A percentile compares a stretch with the other conserved stretches of the same genome.
phyloP scores from a whole-genome alignment of 2,797 vertebrate genomes.

The Anguilla obscura region DNA sequence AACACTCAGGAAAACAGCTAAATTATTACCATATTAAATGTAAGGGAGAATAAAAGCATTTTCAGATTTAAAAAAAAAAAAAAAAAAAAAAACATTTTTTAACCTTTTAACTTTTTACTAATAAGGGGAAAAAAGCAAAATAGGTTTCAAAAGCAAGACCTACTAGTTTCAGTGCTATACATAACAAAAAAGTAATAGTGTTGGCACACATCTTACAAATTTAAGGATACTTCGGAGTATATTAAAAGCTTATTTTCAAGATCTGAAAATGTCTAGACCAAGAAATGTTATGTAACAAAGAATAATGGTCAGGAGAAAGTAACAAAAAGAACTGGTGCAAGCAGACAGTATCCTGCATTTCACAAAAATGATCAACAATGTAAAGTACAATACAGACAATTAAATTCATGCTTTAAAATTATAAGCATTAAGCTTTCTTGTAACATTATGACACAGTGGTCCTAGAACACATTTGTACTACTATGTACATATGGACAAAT shows the following conservation, averaged over 20 bases:
- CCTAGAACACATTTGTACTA: background rate
- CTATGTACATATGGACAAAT: background rate
- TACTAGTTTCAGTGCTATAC: background rate
- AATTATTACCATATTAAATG: background rate
- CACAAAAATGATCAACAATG: background rate
- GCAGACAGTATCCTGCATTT: background rate
- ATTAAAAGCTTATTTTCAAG: background rate
- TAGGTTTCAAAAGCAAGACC: background rate
- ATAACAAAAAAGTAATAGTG: background rate
- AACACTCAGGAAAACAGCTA: background rate
- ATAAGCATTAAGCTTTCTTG: background rate
- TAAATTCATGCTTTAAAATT: background rate
- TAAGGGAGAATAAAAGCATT: background rate
- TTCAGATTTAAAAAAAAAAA: background rate
- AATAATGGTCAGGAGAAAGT: background rate
- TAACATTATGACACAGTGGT: background rate
- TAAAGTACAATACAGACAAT: background rate
- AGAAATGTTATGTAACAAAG: background rate
- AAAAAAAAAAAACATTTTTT: background rate
- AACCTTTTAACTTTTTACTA: background rate
- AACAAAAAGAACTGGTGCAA: background rate
- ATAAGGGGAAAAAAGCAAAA: background rate
- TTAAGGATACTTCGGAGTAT: background rate
- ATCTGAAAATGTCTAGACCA: background rate
- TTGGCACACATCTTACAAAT: background rate